phyloP scores from a whole-genome alignment of 2,113 vertebrate species.

The Ictidomys tridecemlineatus region DNA sequence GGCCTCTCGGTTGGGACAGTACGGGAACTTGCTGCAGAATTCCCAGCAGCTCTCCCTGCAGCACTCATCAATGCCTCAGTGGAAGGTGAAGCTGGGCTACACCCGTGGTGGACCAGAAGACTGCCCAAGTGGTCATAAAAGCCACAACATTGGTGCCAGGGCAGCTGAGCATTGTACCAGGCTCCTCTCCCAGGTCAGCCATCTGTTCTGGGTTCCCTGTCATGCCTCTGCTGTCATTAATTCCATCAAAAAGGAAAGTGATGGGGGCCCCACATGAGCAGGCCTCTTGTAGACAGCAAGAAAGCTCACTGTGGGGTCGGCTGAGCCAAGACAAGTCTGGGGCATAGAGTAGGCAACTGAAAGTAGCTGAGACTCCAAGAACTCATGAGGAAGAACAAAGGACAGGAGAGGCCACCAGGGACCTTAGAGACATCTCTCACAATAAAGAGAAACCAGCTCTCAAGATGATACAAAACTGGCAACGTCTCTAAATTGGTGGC shows the following conservation, averaged over 20 bases:
- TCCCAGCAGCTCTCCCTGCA: background rate
- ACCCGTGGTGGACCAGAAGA: background rate
- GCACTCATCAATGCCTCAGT: rapidly evolving
- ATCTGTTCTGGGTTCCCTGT: background rate
- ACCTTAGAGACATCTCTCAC: background rate
- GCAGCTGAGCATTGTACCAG: too few relatives aligned
- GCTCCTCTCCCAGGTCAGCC: background rate
- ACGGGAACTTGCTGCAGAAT: rapidly evolving
- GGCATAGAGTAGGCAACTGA: background rate
- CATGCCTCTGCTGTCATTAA: background rate
- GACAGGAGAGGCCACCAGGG: background rate
- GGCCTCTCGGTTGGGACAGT: rapidly evolving
- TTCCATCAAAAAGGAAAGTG: background rate
- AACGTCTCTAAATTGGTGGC: background rate
- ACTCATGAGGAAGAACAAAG: background rate
- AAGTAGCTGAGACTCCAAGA: background rate
- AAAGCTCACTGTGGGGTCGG: background rate
- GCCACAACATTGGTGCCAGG: background rate
- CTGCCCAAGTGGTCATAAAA: rapidly evolving
- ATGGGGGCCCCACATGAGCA: background rate
- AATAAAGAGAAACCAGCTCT: background rate
- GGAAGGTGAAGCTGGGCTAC: background rate
- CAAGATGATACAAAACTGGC: background rate
- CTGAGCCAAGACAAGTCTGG: background rate
- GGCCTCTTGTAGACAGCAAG: background rate